These are phyloP conservation scores for Drosophila novamexicana DNA, from an alignment of 1,140 invertebrate genomes.

Conservation along the genomic window DNA sequence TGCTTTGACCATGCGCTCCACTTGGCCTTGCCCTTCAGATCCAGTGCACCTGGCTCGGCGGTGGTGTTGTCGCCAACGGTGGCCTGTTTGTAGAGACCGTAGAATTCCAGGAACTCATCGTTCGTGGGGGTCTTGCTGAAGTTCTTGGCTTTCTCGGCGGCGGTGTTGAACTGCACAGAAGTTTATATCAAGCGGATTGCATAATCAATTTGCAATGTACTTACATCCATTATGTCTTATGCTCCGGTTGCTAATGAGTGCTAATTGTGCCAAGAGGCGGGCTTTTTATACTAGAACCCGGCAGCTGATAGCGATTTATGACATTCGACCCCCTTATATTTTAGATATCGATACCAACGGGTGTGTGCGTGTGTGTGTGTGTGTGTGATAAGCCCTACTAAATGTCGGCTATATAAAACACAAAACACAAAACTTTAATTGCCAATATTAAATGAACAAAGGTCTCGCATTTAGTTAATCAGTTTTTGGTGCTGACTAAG, in stretches of 20 bases:
- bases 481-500: slow-evolving; percentile 16
- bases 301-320: slow-evolving; percentile 47
- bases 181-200: slow-evolving; percentile 80
- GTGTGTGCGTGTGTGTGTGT: background rate
- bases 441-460: slow-evolving; percentile 15
- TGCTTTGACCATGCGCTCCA: slow-evolving; percentile 96
- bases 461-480: slow-evolving; percentile 23
- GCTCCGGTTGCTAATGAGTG: slow-evolving; percentile 41
- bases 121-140: slow-evolving; percentile 91
- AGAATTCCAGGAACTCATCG: slow-evolving; percentile 93
- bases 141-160: slow-evolving; percentile 91
- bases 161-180: slow-evolving; percentile 88
- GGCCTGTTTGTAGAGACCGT: slow-evolving; percentile 94
- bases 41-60: slow-evolving; percentile 93
- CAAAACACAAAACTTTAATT: slow-evolving; percentile 29
- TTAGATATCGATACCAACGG: slow-evolving; percentile 43
- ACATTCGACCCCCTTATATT: slow-evolving; percentile 3
- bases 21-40: slow-evolving; percentile 97
- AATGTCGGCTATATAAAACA: slow-evolving; percentile 18
- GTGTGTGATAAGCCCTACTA: slow-evolving; percentile 35
- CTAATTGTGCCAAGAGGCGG: background rate
- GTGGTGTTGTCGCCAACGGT: slow-evolving; percentile 91
- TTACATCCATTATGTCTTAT: slow-evolving; percentile 64
- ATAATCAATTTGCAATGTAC: slow-evolving; percentile 19
- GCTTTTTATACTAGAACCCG: slow-evolving; percentile 37